phyloP scores from a whole-genome alignment of 2,113 vertebrate genomes.

The Colistium nudipinnis region DNA sequence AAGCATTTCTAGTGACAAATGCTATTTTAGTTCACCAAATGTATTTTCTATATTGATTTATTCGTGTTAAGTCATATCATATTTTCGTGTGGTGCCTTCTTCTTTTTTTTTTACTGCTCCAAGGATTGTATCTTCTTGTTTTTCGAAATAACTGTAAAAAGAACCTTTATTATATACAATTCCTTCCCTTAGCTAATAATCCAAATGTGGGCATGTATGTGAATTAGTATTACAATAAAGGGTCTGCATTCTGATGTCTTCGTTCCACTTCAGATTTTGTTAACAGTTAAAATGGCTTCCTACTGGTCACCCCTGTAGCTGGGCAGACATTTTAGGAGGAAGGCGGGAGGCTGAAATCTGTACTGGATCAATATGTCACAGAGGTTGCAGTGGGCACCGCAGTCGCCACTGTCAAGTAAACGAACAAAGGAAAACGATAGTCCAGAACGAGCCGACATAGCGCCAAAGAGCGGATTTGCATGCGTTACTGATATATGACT shows the following conservation, averaged over 20 bases:
- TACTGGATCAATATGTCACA: constrained; percentile 69
- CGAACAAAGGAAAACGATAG: constrained; percentile 54
- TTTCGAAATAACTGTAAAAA: too few relatives aligned
- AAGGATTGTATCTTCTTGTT: neutral
- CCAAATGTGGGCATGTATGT: neutral
- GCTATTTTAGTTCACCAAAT: too few relatives aligned
- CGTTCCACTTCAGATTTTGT: neutral
- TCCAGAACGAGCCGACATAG: constrained; percentile 51
- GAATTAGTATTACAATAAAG: neutral
- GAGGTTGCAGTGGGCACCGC: constrained; percentile 49
- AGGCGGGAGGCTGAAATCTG: constrained; percentile 55
- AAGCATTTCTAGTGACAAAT: neutral
- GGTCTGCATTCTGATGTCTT: neutral
- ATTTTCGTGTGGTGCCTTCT: neutral
- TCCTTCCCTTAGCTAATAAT: constrained; percentile 11
- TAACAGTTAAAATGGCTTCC: constrained; percentile 54
- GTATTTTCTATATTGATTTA: neutral
- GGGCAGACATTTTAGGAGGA: constrained; percentile 68
- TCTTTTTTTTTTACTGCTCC: neutral
- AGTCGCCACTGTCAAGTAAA: constrained; percentile 64
- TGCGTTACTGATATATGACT: constrained; percentile 23
- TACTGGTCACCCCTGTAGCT: constrained; percentile 58
- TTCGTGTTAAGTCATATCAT: neutral
- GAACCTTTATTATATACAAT: too few relatives aligned
- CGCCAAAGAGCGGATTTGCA: constrained; percentile 39